Percentiles rank a stretch among this genome's conserved stretches.
Conservation (phyloP, 1,140 invertebrate genomes). For the Magallana ariakensis region DNA sequence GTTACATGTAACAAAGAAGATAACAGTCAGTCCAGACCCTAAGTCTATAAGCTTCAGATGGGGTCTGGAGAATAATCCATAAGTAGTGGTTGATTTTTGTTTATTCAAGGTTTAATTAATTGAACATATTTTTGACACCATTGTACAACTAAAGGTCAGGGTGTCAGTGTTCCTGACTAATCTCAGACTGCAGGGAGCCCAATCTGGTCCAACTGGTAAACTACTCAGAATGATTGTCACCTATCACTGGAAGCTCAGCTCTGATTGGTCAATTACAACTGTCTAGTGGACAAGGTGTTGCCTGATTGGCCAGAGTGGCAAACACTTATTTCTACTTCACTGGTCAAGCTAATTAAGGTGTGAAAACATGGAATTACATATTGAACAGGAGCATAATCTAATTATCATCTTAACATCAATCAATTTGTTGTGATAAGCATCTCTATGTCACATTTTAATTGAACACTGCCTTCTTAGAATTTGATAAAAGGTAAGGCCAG, state of each 20-base stretch:
- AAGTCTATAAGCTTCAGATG: too few relatives aligned
- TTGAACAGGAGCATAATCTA: conserved; percentile 11
- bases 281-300: neutral
- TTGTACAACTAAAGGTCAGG: neutral
- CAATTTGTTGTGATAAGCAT: neutral
- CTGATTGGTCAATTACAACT: conserved; percentile 33
- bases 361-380: conserved; percentile 22
- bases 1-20: too few relatives aligned
- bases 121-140: conserved; percentile 13
- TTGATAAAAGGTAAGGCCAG: neutral
- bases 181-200: conserved; percentile 19
- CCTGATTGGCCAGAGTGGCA: conserved; percentile 34
- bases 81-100: too few relatives aligned
- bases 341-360: conserved; percentile 18
- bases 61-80: too few relatives aligned
- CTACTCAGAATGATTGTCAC: conserved; percentile 10
- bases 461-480: neutral
- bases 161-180: neutral
- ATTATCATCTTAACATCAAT: conserved; percentile 3
- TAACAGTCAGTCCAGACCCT: too few relatives aligned
- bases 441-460: conserved; percentile 8
- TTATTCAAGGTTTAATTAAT: neutral
- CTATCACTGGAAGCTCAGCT: neutral
- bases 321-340: neutral
- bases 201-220: neutral